Evolutionary conservation across 2,797 vertebrate genomes (phyloP), one percentile per base, ranked within the genome.

Genomic region (Octomys mimax): DNA sequence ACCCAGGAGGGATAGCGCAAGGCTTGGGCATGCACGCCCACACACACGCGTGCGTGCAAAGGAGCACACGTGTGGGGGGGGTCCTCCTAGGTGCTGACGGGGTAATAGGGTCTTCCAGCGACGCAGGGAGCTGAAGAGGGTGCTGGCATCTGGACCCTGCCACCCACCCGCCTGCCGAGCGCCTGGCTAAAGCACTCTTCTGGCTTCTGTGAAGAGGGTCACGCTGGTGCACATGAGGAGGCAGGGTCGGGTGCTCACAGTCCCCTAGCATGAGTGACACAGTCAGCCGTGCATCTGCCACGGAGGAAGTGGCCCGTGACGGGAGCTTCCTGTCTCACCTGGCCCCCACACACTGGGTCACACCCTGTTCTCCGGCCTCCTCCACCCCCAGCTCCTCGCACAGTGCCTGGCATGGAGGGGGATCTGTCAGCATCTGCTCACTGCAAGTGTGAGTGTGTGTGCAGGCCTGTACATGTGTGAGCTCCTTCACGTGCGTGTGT

Each of bases 391-490:
- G 59, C 64, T 22, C 86, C 33, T 2, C 18, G 42, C 57, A 49
- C 22, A 3, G 68, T 39, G 75, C 21, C 28, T n/a, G 42, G 82
- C 39, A 75, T 52, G 19, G 0, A 49, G 36, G 36, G 66, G n/a
- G 49, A 42, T n/a, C 46, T 3, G 21, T 31, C 49, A 62, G 52
- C 46, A 54, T 62, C n/a, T 93, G 24, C 19, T 82, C 33, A 75
- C 12, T 10, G 36, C 77, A 70, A 33, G 59, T 2, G 61, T 12
- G 39, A 42, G 36, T 1, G 1, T 0, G 7, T 26, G 36, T n/a
- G 52, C 52, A 1, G 12, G 11, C 49, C n/a, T 16, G 9, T 0
- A 6, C 8, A 0, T 0, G 7, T 2, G 26, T 14, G 49, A 28
- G 12, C 19, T 0, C 28, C 42, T 42, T 42, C 42, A 42, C 42